Base-by-base conservation (phyloP, 2,113 vertebrate genomes). In the Telmatochromis sp. region DNA sequence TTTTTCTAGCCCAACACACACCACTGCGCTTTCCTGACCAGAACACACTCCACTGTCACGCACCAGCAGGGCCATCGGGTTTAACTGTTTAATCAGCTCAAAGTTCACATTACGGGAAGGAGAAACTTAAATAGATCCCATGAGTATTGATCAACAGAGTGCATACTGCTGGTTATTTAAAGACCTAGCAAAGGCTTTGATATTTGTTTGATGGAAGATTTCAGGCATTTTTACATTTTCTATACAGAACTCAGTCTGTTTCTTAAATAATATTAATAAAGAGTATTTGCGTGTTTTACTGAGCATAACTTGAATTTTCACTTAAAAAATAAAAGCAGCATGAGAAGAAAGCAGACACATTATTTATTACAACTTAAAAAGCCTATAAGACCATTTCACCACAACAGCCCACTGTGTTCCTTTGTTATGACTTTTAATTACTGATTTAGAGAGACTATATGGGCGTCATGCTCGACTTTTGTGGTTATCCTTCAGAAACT, bases 1-100 rank as follows among this genome's bases (percentile, higher is more conserved):
- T 79, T 82, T 80, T 84, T 86, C 58, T 68, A 83, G 84, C 53
- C 71, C 78, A 83, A 87, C 88, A 87, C 81, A 91, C 35, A 85
- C 17, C 51, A 33, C 65, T 71, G 63, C 6, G 2, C 78, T 84
- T 86, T 84, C 33, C 81, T 33, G 86, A 81, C 65, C 35, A 83
- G 83, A 89, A 58, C 60, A 80, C 55, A 28, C 57, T 86, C 57
- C 7, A 50, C 80, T 87, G 78, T 89, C 71, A 92, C 14, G 33
- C 86, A 86, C 83, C 71, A 79, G 53, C 58, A 63, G 60, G 50
- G 19, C 28, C 60, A 83, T 83, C 37, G 54, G 45, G 79, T 82
- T 86, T 83, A 83, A 79, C 51, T 53, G 31, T 28, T 53, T 82
- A 80, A 91, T 82, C 83, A 60, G 79, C 58, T 87, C 80, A 63